phyloP scores from a whole-genome alignment of 2,888 invertebrate genomes.

The Geotrupes spiniger region DNA sequence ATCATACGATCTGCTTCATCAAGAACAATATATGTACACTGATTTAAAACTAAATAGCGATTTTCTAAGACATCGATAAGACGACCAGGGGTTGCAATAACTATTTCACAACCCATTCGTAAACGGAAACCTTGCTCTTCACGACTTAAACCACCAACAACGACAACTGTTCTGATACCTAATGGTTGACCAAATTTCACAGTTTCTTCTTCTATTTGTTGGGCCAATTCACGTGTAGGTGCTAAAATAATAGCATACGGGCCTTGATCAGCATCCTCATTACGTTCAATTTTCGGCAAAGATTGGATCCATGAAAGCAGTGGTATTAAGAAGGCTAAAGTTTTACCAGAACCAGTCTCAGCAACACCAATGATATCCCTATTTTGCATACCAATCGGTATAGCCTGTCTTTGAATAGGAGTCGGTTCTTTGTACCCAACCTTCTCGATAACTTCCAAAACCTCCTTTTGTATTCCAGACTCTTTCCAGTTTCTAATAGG shows the following conservation, averaged over 20 bases:
- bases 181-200: conserved; percentile 93
- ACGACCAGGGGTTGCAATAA: conserved; percentile 99
- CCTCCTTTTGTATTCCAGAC: conserved; percentile 82
- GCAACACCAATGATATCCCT: conserved; percentile 98
- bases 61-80: conserved; percentile 98
- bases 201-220: conserved; percentile 99
- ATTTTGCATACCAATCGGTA: conserved; percentile 94
- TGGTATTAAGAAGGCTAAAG: conserved; percentile 96
- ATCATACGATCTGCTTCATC: conserved; percentile 99
- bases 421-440: conserved; percentile 98
- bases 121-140: conserved; percentile 98
- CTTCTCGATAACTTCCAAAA: conserved; percentile 89
- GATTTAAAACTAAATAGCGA: conserved; percentile 91
- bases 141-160: conserved; percentile 96
- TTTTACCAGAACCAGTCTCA: conserved; percentile 97
- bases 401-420: conserved; percentile 98
- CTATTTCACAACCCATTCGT: conserved; percentile 97
- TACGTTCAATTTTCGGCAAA: conserved; percentile 90
- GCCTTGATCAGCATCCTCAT: conserved; percentile 89
- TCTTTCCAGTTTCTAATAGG: conserved; percentile 96
- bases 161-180: conserved; percentile 91
- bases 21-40: conserved; percentile 96
- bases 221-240: conserved; percentile 98
- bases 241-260: conserved; percentile 99
- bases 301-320: conserved; percentile 97